Conservation (phyloP, 2,888 invertebrate species). For the Pemphredon lugubris region DNA sequence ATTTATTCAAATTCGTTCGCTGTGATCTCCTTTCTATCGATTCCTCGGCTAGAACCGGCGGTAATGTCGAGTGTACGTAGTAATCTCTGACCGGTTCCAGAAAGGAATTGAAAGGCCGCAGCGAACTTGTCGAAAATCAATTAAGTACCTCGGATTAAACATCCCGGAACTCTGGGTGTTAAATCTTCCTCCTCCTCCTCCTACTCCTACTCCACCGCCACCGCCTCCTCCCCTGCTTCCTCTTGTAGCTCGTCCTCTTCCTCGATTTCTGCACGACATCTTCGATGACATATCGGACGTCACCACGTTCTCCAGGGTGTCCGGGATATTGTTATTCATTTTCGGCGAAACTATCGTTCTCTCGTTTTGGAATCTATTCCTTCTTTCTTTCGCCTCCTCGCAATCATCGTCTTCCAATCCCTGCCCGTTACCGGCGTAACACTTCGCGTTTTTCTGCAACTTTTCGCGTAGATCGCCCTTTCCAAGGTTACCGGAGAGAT, state of each 20-base stretch:
- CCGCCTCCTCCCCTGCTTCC: slow-evolving; percentile 66
- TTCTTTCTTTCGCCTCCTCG: slow-evolving; percentile 76
- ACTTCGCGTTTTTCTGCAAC: slow-evolving; percentile 71
- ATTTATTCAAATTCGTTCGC: too few species aligned
- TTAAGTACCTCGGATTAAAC: slow-evolving; percentile 68
- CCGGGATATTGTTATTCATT: slow-evolving; percentile 76
- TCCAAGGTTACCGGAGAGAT: slow-evolving; percentile 54
- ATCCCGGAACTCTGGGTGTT: slow-evolving; percentile 64
- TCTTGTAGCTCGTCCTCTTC: slow-evolving; percentile 67
- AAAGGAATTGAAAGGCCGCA: background rate
- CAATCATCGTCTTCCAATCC: slow-evolving; percentile 76
- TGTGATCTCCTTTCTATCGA: too few species aligned
- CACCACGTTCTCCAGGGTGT: slow-evolving; percentile 78
- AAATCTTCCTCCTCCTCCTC: slow-evolving; percentile 69
- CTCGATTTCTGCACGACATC: slow-evolving; percentile 65
- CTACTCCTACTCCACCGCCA: slow-evolving; percentile 63
- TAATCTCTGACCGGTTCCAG: background rate
- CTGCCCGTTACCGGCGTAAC: slow-evolving; percentile 70
- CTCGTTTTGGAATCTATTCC: slow-evolving; percentile 78
- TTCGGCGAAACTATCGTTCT: slow-evolving; percentile 74
- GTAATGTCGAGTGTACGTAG: too few species aligned
- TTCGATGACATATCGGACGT: slow-evolving; percentile 77
- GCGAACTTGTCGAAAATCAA: background rate
- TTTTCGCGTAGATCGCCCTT: slow-evolving; percentile 76
- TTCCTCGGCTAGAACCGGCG: too few species aligned